These are phyloP conservation scores for Seira sanloemensis DNA, from an alignment of 2,888 invertebrate genomes.

Conservation along the genomic window DNA sequence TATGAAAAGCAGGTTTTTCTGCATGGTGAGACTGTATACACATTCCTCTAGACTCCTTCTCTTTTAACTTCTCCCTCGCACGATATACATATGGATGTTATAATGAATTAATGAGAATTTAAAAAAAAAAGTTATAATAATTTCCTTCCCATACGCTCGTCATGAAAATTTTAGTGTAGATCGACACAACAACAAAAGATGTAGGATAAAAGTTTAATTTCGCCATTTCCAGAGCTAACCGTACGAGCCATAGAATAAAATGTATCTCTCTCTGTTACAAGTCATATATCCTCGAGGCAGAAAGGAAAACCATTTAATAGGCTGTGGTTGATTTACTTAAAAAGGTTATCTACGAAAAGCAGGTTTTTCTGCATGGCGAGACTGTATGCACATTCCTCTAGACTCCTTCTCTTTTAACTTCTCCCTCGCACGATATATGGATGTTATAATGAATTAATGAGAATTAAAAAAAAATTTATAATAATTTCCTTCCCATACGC, in stretches of 20 bases:
- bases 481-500: not conserved
- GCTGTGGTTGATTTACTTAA: conserved; percentile 31
- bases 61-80: not conserved
- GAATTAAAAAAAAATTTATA: conserved; percentile 4
- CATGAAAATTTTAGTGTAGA: not conserved
- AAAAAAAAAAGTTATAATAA: no score
- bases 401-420: not conserved
- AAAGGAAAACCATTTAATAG: conserved; percentile 14
- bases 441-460: not conserved
- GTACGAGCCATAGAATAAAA: no score
- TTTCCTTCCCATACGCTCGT: not conserved
- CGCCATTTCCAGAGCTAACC: no score
- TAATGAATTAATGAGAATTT: no score
- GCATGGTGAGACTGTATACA: not conserved
- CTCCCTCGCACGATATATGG: conserved; percentile 9
- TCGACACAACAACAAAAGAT: not conserved
- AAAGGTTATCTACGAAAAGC: conserved; percentile 26
- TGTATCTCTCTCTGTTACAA: no score
- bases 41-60: not conserved
- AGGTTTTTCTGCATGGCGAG: conserved; percentile 25
- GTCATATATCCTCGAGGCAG: conserved; percentile 18
- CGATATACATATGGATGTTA: conserved; percentile 8
- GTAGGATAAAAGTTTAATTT: no score
- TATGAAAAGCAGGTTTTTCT: conserved; percentile 35
- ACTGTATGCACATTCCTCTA: not conserved